phyloP scores from a whole-genome alignment of 2,113 vertebrate genomes.

The Cyprinus carpio region DNA sequence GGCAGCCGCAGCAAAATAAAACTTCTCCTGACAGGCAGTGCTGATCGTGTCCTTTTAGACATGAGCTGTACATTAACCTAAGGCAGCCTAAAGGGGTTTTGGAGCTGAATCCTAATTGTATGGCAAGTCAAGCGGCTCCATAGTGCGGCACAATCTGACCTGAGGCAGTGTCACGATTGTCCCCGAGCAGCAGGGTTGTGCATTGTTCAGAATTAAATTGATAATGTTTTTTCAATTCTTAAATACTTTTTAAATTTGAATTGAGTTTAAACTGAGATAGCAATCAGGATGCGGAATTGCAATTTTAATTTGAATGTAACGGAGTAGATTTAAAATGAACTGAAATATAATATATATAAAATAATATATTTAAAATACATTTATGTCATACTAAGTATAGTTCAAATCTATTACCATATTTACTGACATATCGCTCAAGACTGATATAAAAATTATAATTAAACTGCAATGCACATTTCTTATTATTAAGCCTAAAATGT shows the following conservation, averaged over 20 bases:
- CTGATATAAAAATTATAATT: not conserved
- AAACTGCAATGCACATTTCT: too few relatives aligned
- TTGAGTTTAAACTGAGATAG: not conserved
- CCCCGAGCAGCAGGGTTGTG: not conserved
- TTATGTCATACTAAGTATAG: not conserved
- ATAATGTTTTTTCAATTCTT: not conserved
- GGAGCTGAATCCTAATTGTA: conserved; percentile 36
- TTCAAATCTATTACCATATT: not conserved
- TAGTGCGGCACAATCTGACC: not conserved
- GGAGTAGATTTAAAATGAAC: not conserved
- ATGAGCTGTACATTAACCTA: conserved; percentile 32
- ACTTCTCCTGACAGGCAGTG: conserved; percentile 48
- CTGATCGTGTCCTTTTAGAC: conserved; percentile 41
- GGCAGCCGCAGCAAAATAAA: conserved; percentile 36
- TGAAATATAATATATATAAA: not conserved
- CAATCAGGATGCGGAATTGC: not conserved
- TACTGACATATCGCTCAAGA: not conserved
- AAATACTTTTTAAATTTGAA: not conserved
- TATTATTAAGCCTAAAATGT: too few relatives aligned
- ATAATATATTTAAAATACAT: not conserved
- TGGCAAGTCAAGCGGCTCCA: not conserved
- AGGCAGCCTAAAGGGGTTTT: conserved; percentile 13
- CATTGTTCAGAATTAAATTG: not conserved
- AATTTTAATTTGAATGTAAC: not conserved
- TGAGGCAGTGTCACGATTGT: conserved; percentile 18